These are phyloP conservation scores for Pseudanteris insignis DNA, from an alignment of 2,888 invertebrate species.

Conservation along the genomic window DNA sequence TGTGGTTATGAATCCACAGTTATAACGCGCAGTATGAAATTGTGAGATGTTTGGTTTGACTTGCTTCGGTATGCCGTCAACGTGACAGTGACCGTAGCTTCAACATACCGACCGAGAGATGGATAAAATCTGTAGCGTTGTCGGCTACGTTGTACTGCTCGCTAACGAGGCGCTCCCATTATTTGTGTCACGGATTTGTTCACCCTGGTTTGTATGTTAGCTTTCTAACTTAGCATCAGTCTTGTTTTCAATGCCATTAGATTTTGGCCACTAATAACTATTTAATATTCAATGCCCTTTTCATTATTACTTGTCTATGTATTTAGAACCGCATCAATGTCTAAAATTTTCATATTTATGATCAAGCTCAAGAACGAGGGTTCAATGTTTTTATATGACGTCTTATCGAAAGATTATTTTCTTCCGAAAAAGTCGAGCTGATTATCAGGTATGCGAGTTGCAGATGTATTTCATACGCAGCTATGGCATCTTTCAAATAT, in stretches of 20 bases:
- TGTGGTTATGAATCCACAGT: too few relatives aligned
- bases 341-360: too few relatives aligned
- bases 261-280: constrained; percentile 1
- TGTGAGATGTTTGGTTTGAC: too few relatives aligned
- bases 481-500: constrained; percentile 7
- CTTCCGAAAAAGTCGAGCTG: constrained; percentile 1
- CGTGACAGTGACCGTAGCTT: constrained; percentile 38
- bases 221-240: constrained; percentile 1
- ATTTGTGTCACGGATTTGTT: constrained; percentile 58
- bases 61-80: constrained; percentile 22
- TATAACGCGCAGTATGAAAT: too few relatives aligned
- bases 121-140: constrained; percentile 30
- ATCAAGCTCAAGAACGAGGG: too few relatives aligned
- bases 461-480: constrained; percentile 9
- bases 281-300: not conserved
- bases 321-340: too few relatives aligned
- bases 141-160: constrained; percentile 40
- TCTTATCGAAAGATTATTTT: too few relatives aligned
- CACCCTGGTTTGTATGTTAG: constrained; percentile 29
- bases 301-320: too few relatives aligned
- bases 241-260: constrained; percentile 1
- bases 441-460: constrained; percentile 4
- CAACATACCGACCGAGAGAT: constrained; percentile 13
- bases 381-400: too few relatives aligned
- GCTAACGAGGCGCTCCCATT: constrained; percentile 55